A percentile compares a stretch with the other conserved stretches of the same genome.
phyloP scores from a whole-genome alignment of 23 tunicate genomes.

The Ciona savignyi region DNA sequence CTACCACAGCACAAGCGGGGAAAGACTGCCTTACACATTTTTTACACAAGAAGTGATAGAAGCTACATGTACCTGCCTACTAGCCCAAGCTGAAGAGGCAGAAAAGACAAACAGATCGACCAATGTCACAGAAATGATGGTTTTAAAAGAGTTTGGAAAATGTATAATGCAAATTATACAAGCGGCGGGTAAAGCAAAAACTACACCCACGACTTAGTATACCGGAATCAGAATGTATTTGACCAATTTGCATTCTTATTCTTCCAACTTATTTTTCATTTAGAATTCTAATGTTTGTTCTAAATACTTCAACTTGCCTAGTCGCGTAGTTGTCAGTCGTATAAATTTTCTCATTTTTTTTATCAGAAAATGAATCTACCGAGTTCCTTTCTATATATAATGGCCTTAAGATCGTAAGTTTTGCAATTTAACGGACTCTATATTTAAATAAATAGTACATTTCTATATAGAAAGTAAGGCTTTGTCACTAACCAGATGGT shows the following conservation, averaged over 20 bases:
- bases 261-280: conserved; percentile 1
- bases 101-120: conserved; percentile 71
- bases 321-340: no score
- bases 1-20: conserved; percentile 1
- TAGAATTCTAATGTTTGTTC: no score
- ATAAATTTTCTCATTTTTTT: no score
- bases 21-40: conserved; percentile 67
- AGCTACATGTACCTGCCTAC: conserved; percentile 86
- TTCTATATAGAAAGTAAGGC: no score
- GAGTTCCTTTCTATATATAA: no score
- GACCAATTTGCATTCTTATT: not conserved
- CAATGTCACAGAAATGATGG: conserved; percentile 68
- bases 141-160: conserved; percentile 86
- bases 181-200: conserved; percentile 86
- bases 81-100: conserved; percentile 96
- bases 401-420: no score
- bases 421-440: no score
- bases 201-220: conserved; percentile 6
- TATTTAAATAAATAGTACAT: no score
- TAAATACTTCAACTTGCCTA: no score
- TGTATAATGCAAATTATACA: conserved; percentile 92
- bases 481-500: no score
- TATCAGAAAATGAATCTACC: no score
- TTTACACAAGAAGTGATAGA: conserved; percentile 91
- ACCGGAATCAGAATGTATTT: no score